Evolutionary conservation across 2,113 vertebrate species (phyloP).

Genomic region (Sebastes schlegelii): DNA sequence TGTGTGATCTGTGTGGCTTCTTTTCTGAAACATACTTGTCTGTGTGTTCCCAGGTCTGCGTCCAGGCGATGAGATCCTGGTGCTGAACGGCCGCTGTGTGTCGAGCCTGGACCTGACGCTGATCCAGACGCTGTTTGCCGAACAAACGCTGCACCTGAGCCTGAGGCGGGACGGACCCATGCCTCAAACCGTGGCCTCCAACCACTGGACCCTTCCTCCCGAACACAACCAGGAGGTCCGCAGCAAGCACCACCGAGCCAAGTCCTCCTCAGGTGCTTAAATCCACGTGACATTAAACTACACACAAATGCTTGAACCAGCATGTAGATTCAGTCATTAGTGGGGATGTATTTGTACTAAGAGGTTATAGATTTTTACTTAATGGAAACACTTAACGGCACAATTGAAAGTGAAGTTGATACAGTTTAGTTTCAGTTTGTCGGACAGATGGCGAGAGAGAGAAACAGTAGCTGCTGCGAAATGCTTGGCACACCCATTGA

Average conservation of each 20-base stretch:
- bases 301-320: not conserved
- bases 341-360: not conserved
- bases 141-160: slow-evolving; percentile 87
- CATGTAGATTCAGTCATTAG: not conserved
- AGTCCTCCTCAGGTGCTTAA: slow-evolving; percentile 86
- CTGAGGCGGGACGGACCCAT: slow-evolving; percentile 78
- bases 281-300: not conserved
- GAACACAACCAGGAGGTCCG: slow-evolving; percentile 81
- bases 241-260: slow-evolving; percentile 86
- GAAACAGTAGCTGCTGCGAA: slow-evolving; percentile 5
- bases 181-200: slow-evolving; percentile 66
- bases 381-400: not conserved
- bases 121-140: slow-evolving; percentile 91
- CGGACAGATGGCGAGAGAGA: slow-evolving; percentile 43
- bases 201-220: slow-evolving; percentile 71
- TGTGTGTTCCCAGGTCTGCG: slow-evolving; percentile 84
- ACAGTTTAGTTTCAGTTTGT: not conserved
- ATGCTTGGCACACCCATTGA: slow-evolving; percentile 4
- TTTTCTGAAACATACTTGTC: not conserved
- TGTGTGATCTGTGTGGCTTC: not conserved
- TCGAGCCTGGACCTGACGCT: slow-evolving; percentile 88
- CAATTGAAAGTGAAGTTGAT: not conserved
- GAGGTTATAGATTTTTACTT: not conserved
- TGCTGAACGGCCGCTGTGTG: slow-evolving; percentile 89
- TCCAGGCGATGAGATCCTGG: slow-evolving; percentile 91